Conservation (phyloP, 1,140 invertebrate species). For the Coenobita brevimanus region DNA sequence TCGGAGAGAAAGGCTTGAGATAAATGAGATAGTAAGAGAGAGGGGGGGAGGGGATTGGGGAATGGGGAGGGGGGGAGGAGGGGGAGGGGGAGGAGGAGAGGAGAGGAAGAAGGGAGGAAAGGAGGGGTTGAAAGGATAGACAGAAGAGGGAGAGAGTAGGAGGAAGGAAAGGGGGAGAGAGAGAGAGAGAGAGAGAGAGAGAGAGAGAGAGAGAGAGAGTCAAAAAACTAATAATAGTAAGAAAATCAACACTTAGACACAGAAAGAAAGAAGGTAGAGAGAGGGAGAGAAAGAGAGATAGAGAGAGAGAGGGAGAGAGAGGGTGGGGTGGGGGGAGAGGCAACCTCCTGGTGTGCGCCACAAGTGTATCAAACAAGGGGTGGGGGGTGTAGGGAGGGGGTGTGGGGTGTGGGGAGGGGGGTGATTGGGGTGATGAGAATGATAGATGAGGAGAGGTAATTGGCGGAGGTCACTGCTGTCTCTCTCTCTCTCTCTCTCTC, state of each 20-base stretch:
- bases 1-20: too few relatives aligned
- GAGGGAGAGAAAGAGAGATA: background rate
- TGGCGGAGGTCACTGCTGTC: background rate
- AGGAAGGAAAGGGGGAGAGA: background rate
- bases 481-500: constrained; percentile 15
- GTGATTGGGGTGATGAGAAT: background rate
- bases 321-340: background rate
- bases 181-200: background rate
- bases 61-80: too few relatives aligned
- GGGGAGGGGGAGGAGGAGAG: background rate
- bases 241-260: too few relatives aligned
- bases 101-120: background rate
- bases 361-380: background rate
- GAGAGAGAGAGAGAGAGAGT: constrained; percentile 1
- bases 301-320: background rate
- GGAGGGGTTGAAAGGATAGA: too few relatives aligned
- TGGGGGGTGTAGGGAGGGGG: background rate
- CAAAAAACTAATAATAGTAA: too few relatives aligned
- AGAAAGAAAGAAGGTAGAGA: background rate
- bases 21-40: too few relatives aligned
- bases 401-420: background rate
- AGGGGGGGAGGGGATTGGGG: too few relatives aligned
- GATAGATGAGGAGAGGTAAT: background rate
- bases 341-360: too few relatives aligned
- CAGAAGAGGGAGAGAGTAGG: too few relatives aligned